These are phyloP conservation scores for Sparidentex hasta DNA, from an alignment of 2,797 vertebrate species.

Conservation along the genomic window DNA sequence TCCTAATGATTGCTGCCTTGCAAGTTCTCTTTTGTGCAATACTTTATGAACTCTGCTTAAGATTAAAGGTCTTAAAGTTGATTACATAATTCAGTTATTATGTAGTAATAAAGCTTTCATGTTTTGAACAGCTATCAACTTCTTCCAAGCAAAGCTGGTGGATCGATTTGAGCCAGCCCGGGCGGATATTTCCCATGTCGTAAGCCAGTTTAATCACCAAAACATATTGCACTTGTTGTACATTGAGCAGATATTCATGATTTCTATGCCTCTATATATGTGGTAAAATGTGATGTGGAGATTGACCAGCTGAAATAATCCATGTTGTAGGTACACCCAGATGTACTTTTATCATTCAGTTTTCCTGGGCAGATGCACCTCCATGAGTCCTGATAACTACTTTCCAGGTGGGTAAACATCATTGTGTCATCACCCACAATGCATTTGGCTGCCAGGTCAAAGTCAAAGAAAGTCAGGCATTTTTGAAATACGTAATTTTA, in stretches of 20 bases:
- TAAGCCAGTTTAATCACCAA: slow-evolving; percentile 55
- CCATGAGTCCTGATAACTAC: slow-evolving; percentile 42
- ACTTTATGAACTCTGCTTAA: background rate
- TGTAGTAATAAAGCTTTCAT: slow-evolving; percentile 3
- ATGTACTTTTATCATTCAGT: slow-evolving; percentile 49
- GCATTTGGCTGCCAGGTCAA: no score
- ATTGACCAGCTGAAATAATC: slow-evolving; percentile 20
- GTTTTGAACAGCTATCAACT: slow-evolving; percentile 57
- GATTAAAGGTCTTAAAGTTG: background rate
- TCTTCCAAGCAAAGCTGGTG: slow-evolving; percentile 75
- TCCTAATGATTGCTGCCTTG: background rate
- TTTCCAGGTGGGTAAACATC: slow-evolving; percentile 67
- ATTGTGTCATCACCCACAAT: background rate
- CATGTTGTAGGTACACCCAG: slow-evolving; percentile 62
- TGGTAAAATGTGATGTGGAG: background rate
- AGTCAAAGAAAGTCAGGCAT: no score
- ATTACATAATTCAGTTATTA: background rate
- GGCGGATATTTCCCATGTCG: slow-evolving; percentile 65
- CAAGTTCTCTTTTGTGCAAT: background rate
- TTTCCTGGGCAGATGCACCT: slow-evolving; percentile 76
- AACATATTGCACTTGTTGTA: background rate
- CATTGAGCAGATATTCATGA: background rate
- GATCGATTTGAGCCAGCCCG: slow-evolving; percentile 68
- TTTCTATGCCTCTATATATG: background rate
- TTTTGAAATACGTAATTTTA: background rate